These are phyloP conservation scores for Typhlichthys subterraneus DNA, from an alignment of 2,797 vertebrate species.

Conservation along the genomic window DNA sequence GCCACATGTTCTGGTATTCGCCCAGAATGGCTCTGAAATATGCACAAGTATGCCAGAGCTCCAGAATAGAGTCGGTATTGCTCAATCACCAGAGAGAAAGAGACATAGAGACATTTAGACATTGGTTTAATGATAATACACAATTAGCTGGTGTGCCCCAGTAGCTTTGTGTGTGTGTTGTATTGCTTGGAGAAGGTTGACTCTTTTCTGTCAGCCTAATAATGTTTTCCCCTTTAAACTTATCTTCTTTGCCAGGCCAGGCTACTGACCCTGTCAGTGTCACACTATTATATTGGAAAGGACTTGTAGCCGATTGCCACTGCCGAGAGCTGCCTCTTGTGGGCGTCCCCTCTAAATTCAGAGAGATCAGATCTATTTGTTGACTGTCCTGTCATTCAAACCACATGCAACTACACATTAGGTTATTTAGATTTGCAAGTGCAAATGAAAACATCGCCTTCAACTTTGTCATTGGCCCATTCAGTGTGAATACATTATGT, in stretches of 20 bases:
- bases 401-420: too few relatives aligned
- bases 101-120: slow-evolving; percentile 2
- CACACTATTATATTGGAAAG: not conserved
- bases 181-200: not conserved
- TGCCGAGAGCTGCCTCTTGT: too few relatives aligned
- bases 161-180: slow-evolving; percentile 9
- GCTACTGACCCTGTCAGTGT: slow-evolving; percentile 5
- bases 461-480: too few relatives aligned
- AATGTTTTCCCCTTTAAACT: slow-evolving; percentile 11
- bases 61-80: slow-evolving; percentile 44
- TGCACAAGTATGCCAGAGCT: slow-evolving; percentile 35
- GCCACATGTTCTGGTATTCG: slow-evolving; percentile 64
- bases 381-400: too few relatives aligned
- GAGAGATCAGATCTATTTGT: too few relatives aligned
- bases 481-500: not conserved
- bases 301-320: too few relatives aligned
- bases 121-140: slow-evolving; percentile 19
- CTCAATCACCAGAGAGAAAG: slow-evolving; percentile 42
- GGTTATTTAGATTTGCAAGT: too few relatives aligned
- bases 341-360: too few relatives aligned
- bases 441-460: too few relatives aligned
- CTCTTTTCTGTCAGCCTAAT: slow-evolving; percentile 10
- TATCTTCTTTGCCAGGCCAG: slow-evolving; percentile 9
- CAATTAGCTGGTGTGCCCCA: slow-evolving; percentile 1
- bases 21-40: slow-evolving; percentile 61